A percentile compares a stretch with the other conserved stretches of the same genome.
These are phyloP conservation scores for Tokudaia muenninki DNA, from an alignment of 2,797 vertebrate genomes.

Conservation along the genomic window DNA sequence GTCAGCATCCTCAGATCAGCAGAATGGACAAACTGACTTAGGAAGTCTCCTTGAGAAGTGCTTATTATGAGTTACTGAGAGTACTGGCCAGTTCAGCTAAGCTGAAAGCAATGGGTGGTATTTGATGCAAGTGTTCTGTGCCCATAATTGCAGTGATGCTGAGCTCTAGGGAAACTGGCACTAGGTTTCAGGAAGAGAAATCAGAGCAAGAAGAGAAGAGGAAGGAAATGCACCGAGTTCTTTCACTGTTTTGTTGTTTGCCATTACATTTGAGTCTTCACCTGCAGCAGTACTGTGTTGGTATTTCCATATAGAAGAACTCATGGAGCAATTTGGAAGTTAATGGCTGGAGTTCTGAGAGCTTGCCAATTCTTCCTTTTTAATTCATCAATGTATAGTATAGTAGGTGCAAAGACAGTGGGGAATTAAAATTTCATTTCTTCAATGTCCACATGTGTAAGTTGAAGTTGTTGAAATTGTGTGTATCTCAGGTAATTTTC, in stretches of 20 bases:
- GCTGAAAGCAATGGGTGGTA: not conserved
- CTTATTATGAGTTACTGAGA: accelerated
- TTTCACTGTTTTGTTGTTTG: not conserved
- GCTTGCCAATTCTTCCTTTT: not conserved
- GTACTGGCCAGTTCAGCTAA: not conserved
- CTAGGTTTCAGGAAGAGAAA: not conserved
- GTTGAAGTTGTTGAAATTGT: not conserved
- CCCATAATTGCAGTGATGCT: not conserved
- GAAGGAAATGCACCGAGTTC: not conserved
- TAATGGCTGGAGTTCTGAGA: not conserved
- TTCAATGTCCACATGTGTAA: not conserved
- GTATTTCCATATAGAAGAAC: not conserved
- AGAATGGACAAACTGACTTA: accelerated
- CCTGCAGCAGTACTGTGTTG: not conserved
- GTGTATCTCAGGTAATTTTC: not conserved
- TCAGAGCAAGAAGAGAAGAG: not conserved
- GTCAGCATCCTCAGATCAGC: no score
- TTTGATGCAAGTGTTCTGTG: not conserved
- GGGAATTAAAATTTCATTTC: not conserved
- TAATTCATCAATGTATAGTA: not conserved
- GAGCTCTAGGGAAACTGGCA: not conserved
- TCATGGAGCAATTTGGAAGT: not conserved
- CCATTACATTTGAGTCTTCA: not conserved
- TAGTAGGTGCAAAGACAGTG: not conserved
- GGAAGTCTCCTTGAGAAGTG: accelerated